Evolutionary conservation across 2,888 invertebrate species (phyloP), one percentile per base, ranked within the genome.

Genomic region (Ryuthela nishihirai): DNA sequence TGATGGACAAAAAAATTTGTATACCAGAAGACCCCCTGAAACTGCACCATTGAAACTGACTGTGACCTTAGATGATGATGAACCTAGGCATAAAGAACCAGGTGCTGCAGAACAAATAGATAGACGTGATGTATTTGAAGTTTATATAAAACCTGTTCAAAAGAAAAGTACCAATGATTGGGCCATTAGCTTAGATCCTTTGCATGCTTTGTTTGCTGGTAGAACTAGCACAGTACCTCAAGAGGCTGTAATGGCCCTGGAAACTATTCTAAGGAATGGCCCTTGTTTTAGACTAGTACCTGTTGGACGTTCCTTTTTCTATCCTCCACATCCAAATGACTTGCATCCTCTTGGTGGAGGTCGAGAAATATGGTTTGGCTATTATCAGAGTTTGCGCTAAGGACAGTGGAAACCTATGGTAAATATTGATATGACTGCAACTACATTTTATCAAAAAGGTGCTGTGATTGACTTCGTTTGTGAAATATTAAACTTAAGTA

Each of bases 1-100:
- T 70, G 80, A 80, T 69, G 80, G 80, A 26, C 72, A 78, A 52
- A 75, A 77, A 62, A 79, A 79, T 67, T 72, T 80, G 61, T 80
- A 80, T 71, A 79, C 78, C 45, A 64, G 76, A 40, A 77, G 78
- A 39, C 72, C 74, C 15, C 69, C 80, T 26, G 23, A 26, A n/a
- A 24, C n/a, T n/a, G 38, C 75, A 75, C n/a, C 29, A 23, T 18
- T 39, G 10, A 45, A 52, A 21, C 44, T 50, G 20, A 15, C 47
- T 3, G 39, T 53, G 15, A 10, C 21, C 17, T 34, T 54, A 17
- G 17, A 34, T n/a, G 34, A 46, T 24, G 36, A 53, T 21, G n/a
- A n/a, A n/a, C 36, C 44, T 15, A 35, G 38, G n/a, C n/a, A n/a
- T 12, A 32, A 59, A 39, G 43, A 45, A 21, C 25, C 45, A 32